Evolutionary conservation across 1,140 invertebrate species (phyloP), one percentile per base, ranked within the genome.

Genomic region (Cydia strobilella): DNA sequence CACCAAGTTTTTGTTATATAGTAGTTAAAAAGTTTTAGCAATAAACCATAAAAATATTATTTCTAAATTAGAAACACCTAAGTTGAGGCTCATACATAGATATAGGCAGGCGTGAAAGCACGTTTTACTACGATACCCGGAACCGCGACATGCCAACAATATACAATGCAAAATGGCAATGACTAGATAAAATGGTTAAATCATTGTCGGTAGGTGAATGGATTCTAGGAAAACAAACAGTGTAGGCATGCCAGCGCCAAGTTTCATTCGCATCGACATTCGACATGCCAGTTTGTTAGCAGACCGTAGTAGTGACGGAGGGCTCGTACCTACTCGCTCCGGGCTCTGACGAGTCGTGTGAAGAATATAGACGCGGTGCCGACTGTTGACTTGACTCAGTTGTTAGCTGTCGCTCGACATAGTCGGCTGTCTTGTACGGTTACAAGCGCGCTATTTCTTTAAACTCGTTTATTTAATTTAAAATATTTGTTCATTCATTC

Each of bases 181-280:
- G 77, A 82, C 82, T 84, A 86, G 85, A 88, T 86, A 88, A 83
- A 79, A 82, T 77, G 74, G 77, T 78, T 84, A 86, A 86, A 86
- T 84, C 83, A 74, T 80, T 83, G 80, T 83, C 81, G 72, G 77
- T 84, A 80, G 80, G 79, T 90, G 87, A 90, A 89, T 89, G 86
- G 86, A 84, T 90, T 89, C 89, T 87, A 73, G 81, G 86, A 89
- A 90, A 79, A 66, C 62, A 63, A 63, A 63, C 63, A 66, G 63
- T 35, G 63, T 66, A 66, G 63, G 63, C 63, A 66, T 66, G 63
- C 63, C 27, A 66, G 63, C 63, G 25, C 27, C 63, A n/a, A 66
- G 63, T 31, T 66, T 66, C 63, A 66, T 66, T 66, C 63, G 63
- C 63, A 66, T 66, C 25, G 63, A 66, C 23, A 31, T 66, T 66